A percentile compares a stretch with the other conserved stretches of the same genome.
Conservation (phyloP, 2,797 vertebrate genomes). For the Amblyraja radiata region DNA sequence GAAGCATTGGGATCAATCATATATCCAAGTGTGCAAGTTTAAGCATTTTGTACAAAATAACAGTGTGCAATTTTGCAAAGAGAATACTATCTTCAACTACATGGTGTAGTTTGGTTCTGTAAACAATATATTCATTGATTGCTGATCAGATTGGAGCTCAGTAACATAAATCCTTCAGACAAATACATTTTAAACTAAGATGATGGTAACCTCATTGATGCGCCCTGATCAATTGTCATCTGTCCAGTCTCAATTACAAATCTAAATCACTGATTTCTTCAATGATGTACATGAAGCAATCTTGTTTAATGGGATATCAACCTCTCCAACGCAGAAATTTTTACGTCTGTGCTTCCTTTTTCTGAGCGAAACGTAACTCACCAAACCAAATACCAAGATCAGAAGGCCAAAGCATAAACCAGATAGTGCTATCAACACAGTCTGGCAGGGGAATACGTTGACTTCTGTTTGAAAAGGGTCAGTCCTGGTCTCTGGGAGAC, state of each 20-base stretch:
- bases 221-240: constrained; percentile 6
- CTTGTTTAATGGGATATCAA: constrained; percentile 84
- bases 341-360: constrained; percentile 69
- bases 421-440: constrained; percentile 76
- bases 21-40: constrained; percentile 22
- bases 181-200: constrained; percentile 14
- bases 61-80: constrained; percentile 18
- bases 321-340: constrained; percentile 63
- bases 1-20: not conserved
- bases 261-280: constrained; percentile 70
- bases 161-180: constrained; percentile 15
- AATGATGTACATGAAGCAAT: constrained; percentile 69
- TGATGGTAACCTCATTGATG: not conserved
- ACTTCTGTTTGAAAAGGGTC: constrained; percentile 63
- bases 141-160: constrained; percentile 2
- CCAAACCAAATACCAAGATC: constrained; percentile 71
- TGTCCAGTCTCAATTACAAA: not conserved
- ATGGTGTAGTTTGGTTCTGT: not conserved
- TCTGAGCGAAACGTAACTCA: constrained; percentile 78
- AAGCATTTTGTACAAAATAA: constrained; percentile 15
- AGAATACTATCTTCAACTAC: not conserved
- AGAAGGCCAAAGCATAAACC: constrained; percentile 77
- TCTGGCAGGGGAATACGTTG: constrained; percentile 71
- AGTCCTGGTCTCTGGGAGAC: constrained; percentile 68
- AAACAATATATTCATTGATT: constrained; percentile 17